Evolutionary conservation across 1,140 invertebrate species (phyloP).

Genomic region (Telenomus remus): DNA sequence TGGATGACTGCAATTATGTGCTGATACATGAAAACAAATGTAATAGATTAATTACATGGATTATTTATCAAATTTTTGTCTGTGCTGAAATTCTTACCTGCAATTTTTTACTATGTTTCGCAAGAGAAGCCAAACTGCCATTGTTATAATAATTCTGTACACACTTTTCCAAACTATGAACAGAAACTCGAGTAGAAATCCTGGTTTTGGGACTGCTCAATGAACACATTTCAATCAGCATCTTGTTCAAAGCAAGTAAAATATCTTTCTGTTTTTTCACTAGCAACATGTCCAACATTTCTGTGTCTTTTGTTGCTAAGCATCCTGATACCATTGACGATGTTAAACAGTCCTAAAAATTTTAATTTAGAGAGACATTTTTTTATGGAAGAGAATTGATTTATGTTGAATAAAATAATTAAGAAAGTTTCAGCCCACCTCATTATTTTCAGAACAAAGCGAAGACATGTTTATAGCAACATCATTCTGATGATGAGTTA

Average conservation of each 20-base stretch:
- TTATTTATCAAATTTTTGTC: no score
- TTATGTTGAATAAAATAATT: no score
- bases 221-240: constrained; percentile 72
- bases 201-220: constrained; percentile 65
- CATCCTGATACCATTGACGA: constrained; percentile 68
- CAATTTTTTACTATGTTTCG: constrained; percentile 72
- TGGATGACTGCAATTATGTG: constrained; percentile 78
- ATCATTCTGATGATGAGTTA: constrained; percentile 81
- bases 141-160: constrained; percentile 65
- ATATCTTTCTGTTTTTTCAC: constrained; percentile 79
- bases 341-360: constrained; percentile 56
- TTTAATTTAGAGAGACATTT: not conserved
- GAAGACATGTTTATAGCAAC: constrained; percentile 80
- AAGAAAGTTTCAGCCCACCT: constrained; percentile 64
- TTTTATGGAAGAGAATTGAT: no score
- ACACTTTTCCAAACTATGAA: constrained; percentile 77
- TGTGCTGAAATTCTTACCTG: constrained; percentile 63
- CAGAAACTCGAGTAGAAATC: constrained; percentile 74
- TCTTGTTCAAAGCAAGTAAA: constrained; percentile 77
- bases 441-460: constrained; percentile 75
- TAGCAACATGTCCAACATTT: constrained; percentile 75
- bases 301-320: constrained; percentile 64
- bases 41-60: no score
- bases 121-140: constrained; percentile 58
- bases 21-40: no score